Conservation (phyloP, 2,113 vertebrate genomes). For the Scomber colias region DNA sequence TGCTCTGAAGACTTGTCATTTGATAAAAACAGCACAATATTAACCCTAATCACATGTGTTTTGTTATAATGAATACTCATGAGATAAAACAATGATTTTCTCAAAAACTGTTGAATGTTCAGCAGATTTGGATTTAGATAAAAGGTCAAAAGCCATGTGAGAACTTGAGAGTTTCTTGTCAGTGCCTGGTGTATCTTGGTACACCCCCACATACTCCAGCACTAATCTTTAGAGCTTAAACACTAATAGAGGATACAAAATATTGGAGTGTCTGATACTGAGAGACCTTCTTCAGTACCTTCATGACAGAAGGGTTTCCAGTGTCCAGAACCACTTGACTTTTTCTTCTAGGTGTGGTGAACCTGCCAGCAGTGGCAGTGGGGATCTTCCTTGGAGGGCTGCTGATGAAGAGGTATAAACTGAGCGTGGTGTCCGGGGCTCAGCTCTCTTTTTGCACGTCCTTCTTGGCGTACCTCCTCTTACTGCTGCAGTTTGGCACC, state of each 20-base stretch:
- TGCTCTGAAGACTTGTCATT: no score
- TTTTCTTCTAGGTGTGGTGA: conserved; percentile 82
- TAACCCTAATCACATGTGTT: no score
- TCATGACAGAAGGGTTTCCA: not conserved
- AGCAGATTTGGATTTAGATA: no score
- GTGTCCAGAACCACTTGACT: not conserved
- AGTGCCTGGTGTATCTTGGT: not conserved
- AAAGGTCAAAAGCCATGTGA: no score
- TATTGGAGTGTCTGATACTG: not conserved
- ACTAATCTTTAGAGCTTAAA: not conserved
- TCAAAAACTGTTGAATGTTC: no score
- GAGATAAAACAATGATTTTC: no score
- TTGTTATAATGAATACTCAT: no score
- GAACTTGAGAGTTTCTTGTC: no score
- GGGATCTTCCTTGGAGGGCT: conserved; percentile 92
- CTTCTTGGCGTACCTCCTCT: conserved; percentile 65
- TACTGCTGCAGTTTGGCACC: conserved; percentile 79
- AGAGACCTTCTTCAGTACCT: not conserved
- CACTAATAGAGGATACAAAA: no score
- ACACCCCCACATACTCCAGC: not conserved
- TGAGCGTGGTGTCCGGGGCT: conserved; percentile 83
- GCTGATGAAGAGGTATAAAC: conserved; percentile 91
- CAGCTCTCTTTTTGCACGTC: conserved; percentile 85
- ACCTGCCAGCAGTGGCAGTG: conserved; percentile 84
- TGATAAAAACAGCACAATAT: no score